Conservation (phyloP, 2,797 vertebrate species). For the Pristis pectinata region DNA sequence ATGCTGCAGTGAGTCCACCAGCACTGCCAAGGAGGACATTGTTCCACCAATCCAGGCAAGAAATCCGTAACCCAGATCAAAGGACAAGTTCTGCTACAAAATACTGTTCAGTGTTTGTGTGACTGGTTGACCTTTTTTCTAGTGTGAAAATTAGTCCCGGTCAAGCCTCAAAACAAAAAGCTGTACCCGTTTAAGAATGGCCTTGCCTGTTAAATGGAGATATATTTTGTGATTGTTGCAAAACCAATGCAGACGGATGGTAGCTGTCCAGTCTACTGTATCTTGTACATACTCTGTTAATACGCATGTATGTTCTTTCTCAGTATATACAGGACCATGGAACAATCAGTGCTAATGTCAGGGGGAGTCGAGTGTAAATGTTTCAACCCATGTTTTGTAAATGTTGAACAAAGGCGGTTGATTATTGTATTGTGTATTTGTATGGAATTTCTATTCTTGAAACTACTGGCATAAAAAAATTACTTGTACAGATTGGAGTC, state of each 20-base stretch:
- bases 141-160: neutral
- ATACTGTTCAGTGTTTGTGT: neutral
- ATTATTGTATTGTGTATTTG: constrained; percentile 52
- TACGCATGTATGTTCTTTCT: constrained; percentile 53
- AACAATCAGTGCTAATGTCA: constrained; percentile 52
- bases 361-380: constrained; percentile 48
- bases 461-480: constrained; percentile 22
- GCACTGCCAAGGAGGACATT: neutral
- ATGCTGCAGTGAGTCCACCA: neutral
- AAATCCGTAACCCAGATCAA: neutral
- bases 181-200: neutral
- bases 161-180: neutral
- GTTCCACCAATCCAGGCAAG: neutral
- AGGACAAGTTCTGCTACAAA: too few relatives aligned
- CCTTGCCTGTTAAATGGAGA: constrained; percentile 29
- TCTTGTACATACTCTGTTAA: constrained; percentile 61
- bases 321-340: constrained; percentile 47
- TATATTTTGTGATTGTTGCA: constrained; percentile 36
- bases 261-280: constrained; percentile 36
- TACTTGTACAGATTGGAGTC: constrained; percentile 18
- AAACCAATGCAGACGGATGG: constrained; percentile 20
- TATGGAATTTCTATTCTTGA: constrained; percentile 57
- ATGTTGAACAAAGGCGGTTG: constrained; percentile 50
- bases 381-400: constrained; percentile 48
- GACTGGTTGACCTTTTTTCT: neutral